Percentiles rank a stretch among this genome's conserved stretches.
Evolutionary conservation across 1,140 invertebrate species (phyloP).

Genomic region (Drosophila lacertosa): DNA sequence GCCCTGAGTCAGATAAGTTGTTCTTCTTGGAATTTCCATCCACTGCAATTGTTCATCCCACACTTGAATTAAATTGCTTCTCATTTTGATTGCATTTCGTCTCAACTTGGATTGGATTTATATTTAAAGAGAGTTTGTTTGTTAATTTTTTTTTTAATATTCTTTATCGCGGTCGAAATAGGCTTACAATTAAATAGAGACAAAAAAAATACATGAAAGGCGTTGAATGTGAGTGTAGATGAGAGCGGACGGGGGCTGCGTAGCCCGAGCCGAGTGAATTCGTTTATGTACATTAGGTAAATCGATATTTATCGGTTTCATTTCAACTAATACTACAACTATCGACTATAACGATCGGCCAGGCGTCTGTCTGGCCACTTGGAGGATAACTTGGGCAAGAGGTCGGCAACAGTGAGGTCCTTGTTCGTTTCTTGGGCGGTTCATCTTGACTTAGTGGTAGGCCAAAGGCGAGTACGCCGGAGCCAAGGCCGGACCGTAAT

Average conservation of each 20-base stretch:
- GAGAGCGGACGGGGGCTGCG: slow-evolving; percentile 23
- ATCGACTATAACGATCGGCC: slow-evolving; percentile 56
- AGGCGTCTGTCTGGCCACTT: slow-evolving; percentile 10
- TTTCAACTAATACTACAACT: slow-evolving; percentile 77
- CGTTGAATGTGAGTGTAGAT: slow-evolving; percentile 65
- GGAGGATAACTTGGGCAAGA: slow-evolving; percentile 52
- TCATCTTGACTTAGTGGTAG: slow-evolving; percentile 70
- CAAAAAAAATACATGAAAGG: slow-evolving; percentile 74
- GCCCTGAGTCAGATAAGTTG: too few relatives aligned
- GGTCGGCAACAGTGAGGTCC: slow-evolving; percentile 51
- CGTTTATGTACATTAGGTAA: slow-evolving; percentile 54
- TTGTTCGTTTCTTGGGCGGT: slow-evolving; percentile 3
- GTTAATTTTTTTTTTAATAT: slow-evolving; percentile 30
- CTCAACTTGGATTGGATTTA: slow-evolving; percentile 13
- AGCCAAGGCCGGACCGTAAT: slow-evolving; percentile 37
- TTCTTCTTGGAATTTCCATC: too few relatives aligned
- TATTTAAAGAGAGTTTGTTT: slow-evolving; percentile 34
- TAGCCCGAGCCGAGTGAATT: slow-evolving; percentile 28
- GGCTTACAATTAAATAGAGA: slow-evolving; percentile 76
- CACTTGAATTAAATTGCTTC: slow-evolving; percentile 9
- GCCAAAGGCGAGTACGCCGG: slow-evolving; percentile 37
- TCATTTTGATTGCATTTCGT: slow-evolving; percentile 32
- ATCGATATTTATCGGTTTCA: slow-evolving; percentile 66
- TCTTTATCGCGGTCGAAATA: slow-evolving; percentile 78
- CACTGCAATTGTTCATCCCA: too few relatives aligned